These are phyloP conservation scores for Emys orbicularis DNA, from an alignment of 2,797 vertebrate species.

Conservation along the genomic window DNA sequence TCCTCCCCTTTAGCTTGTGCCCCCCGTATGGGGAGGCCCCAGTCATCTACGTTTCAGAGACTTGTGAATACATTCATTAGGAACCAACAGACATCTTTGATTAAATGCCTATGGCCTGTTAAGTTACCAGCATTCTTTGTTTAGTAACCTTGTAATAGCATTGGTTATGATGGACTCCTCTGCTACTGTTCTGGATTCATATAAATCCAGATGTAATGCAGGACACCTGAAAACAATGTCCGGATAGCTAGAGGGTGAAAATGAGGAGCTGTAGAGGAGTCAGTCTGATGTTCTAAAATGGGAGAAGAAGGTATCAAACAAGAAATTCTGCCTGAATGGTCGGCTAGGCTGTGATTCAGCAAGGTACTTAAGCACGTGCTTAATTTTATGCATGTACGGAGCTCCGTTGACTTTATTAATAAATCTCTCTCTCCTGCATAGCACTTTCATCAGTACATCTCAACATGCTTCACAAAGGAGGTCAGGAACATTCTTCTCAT, in stretches of 20 bases:
- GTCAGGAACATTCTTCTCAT: neutral
- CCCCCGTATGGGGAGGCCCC: too few species aligned
- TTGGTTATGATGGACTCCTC: neutral
- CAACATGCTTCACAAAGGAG: neutral
- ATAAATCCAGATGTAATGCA: neutral
- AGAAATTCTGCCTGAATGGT: neutral
- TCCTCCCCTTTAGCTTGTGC: too few species aligned
- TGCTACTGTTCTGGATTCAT: neutral
- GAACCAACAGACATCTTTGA: rapidly evolving
- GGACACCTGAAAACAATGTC: neutral
- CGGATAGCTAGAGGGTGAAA: neutral
- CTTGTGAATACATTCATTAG: neutral
- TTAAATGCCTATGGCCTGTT: neutral
- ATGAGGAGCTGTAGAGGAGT: neutral
- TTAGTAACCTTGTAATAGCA: neutral
- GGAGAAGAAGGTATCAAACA: neutral
- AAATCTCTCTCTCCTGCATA: neutral
- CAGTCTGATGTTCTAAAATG: neutral
- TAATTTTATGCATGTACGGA: neutral
- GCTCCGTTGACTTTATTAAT: neutral
- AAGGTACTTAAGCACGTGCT: neutral
- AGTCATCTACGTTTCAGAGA: neutral
- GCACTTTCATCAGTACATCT: neutral
- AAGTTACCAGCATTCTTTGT: neutral
- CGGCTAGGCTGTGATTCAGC: neutral